A percentile compares a stretch with the other conserved stretches of the same genome.
Evolutionary conservation across 2,797 vertebrate genomes (phyloP).

Genomic region (Cetoscarus ocellatus): DNA sequence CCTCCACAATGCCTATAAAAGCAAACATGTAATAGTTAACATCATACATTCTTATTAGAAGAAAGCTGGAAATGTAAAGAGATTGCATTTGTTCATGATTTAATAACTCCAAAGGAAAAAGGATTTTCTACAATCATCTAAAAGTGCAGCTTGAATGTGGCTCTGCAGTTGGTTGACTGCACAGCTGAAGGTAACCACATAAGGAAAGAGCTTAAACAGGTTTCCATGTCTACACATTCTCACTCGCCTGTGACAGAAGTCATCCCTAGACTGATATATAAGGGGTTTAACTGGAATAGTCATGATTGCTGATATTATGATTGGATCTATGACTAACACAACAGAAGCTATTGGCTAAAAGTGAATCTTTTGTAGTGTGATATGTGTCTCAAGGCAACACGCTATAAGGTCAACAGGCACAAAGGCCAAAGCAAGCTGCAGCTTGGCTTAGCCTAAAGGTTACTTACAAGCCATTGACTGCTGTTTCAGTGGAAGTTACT

Average conservation of each 20-base stretch:
- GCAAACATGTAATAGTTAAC: conserved; percentile 20
- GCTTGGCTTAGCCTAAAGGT: conserved; percentile 21
- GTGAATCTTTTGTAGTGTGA: conserved; percentile 41
- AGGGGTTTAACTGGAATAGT: conserved; percentile 30
- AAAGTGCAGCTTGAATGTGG: conserved; percentile 35
- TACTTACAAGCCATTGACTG: conserved; percentile 42
- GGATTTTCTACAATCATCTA: conserved; percentile 20
- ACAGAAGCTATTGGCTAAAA: conserved; percentile 48
- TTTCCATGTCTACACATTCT: conserved; percentile 11
- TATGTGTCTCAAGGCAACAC: conserved; percentile 12
- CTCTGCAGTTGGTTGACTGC: conserved; percentile 42
- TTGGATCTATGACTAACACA: conserved; percentile 43
- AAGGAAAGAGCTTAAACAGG: conserved; percentile 25
- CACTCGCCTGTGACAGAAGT: conserved; percentile 30
- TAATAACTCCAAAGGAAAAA: conserved; percentile 30
- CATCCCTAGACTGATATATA: conserved; percentile 45
- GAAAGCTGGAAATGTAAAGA: conserved; percentile 24
- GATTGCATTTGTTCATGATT: conserved; percentile 39
- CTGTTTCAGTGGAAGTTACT: conserved; percentile 42
- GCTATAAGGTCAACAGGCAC: conserved; percentile 44
- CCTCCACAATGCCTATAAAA: conserved; percentile 33
- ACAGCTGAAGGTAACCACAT: conserved; percentile 33
- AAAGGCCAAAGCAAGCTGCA: conserved; percentile 43
- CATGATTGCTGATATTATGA: conserved; percentile 3
- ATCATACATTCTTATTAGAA: conserved; percentile 21